Evolutionary conservation across 2,797 vertebrate species (phyloP).

Genomic region (Rhyacichthys aspro): DNA sequence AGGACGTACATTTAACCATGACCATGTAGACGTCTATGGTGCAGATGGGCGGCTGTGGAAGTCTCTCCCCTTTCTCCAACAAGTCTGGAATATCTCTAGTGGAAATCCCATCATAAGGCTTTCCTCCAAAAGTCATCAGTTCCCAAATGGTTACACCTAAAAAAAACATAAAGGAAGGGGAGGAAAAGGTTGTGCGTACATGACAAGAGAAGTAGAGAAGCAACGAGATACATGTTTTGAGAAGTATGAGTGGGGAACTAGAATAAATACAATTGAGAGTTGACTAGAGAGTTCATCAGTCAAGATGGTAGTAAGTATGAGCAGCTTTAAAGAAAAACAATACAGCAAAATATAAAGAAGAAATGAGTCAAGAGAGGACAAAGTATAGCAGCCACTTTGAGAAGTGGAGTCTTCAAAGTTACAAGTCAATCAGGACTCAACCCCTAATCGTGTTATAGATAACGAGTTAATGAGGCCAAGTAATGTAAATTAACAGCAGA

Average conservation of each 20-base stretch:
- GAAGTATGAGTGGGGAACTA: neutral
- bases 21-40: conserved; percentile 99
- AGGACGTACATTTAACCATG: conserved; percentile 96
- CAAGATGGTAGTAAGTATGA: neutral
- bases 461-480: conserved; percentile 39
- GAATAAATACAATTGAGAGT: neutral
- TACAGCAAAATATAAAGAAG: conserved; percentile 19
- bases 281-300: conserved; percentile 9
- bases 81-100: conserved; percentile 97
- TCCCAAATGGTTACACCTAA: conserved; percentile 99
- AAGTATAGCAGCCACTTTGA: conserved; percentile 3
- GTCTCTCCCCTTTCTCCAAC: conserved; percentile 96
- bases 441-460: conserved; percentile 33
- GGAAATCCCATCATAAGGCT: conserved; percentile 96
- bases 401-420: conserved; percentile 8
- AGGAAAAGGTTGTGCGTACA: neutral
- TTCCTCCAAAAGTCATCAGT: conserved; percentile 98
- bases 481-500: conserved; percentile 35
- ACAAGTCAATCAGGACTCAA: conserved; percentile 41
- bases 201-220: neutral
- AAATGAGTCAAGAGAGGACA: conserved; percentile 18
- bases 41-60: conserved; percentile 96
- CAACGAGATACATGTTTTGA: neutral
- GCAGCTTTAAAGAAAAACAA: neutral
- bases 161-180: neutral